Percentiles rank a stretch among this genome's conserved stretches.
Conservation (phyloP, 2,888 invertebrate species). For the Stenolophus ochropezus region DNA sequence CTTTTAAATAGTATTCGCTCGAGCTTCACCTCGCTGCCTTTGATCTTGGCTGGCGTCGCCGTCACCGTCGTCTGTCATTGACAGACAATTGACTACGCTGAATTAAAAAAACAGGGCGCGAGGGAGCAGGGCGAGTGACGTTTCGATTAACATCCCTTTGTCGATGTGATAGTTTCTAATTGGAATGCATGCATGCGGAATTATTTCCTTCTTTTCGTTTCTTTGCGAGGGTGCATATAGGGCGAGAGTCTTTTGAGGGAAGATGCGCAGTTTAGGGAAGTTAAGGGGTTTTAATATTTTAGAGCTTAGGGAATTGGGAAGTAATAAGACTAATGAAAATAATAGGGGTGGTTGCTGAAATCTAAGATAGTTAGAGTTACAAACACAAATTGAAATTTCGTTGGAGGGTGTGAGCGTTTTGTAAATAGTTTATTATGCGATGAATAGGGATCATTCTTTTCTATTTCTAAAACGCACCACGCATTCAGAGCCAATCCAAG, state of each 20-base stretch:
- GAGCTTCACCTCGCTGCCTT: constrained; percentile 30
- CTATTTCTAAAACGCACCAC: too few species aligned
- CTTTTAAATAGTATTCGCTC: not conserved
- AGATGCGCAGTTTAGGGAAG: constrained; percentile 6
- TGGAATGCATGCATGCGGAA: constrained; percentile 53
- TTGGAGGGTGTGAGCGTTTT: too few species aligned
- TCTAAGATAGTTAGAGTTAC: not conserved
- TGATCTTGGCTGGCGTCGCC: constrained; percentile 38
- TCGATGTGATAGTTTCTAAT: constrained; percentile 58
- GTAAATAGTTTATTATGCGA: too few species aligned
- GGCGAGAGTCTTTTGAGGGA: constrained; percentile 35
- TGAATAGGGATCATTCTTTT: too few species aligned
- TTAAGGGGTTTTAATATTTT: not conserved
- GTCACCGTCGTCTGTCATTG: constrained; percentile 49
- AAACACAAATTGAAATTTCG: not conserved
- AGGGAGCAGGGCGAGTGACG: not conserved
- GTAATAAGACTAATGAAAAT: not conserved
- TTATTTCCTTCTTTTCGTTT: constrained; percentile 46
- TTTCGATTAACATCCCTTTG: constrained; percentile 58
- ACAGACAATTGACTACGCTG: constrained; percentile 57
- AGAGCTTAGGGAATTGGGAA: not conserved
- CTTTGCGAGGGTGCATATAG: constrained; percentile 4
- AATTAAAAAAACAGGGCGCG: constrained; percentile 54
- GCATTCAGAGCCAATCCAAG: too few species aligned
- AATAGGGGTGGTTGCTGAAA: not conserved